Conservation (phyloP, 2,888 invertebrate species). For the Pseudeuparius sepicola region DNA sequence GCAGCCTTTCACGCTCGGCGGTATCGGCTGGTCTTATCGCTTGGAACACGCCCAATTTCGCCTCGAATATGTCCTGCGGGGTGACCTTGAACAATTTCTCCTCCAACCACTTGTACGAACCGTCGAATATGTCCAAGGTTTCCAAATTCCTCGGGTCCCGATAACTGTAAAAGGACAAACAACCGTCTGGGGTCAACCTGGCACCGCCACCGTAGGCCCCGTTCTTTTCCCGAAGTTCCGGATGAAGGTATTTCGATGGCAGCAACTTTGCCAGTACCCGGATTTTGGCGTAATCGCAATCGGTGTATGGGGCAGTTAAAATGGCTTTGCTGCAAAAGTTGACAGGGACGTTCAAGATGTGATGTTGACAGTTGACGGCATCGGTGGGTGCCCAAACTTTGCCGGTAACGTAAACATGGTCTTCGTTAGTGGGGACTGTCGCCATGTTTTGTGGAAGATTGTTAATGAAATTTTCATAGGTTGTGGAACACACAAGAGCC, state of each 20-base stretch:
- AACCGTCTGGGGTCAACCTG: conserved; percentile 57
- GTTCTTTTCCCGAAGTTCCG: conserved; percentile 80
- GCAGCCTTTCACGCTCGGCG: conserved; percentile 72
- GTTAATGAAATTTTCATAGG: conserved; percentile 38
- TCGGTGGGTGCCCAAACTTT: conserved; percentile 39
- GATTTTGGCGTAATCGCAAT: conserved; percentile 67
- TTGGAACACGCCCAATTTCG: no score
- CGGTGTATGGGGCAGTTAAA: conserved; percentile 65
- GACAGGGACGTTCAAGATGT: conserved; percentile 77
- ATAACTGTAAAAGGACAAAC: conserved; percentile 81
- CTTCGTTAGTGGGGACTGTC: conserved; percentile 30
- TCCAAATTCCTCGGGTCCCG: conserved; percentile 77
- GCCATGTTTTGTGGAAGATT: conserved; percentile 34
- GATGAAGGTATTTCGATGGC: conserved; percentile 73
- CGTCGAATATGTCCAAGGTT: conserved; percentile 73
- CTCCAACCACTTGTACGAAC: conserved; percentile 60
- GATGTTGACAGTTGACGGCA: conserved; percentile 55
- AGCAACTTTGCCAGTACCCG: conserved; percentile 67
- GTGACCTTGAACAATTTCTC: conserved; percentile 50
- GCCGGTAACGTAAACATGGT: conserved; percentile 46
- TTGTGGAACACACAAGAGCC: no score
- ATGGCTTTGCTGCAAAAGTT: conserved; percentile 78
- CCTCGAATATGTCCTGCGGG: conserved; percentile 69
- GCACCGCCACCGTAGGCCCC: conserved; percentile 93
- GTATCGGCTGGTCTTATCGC: conserved; percentile 79